Base-by-base conservation (phyloP, 2,888 invertebrate species). In the Pristionchus fissidentatus region DNA sequence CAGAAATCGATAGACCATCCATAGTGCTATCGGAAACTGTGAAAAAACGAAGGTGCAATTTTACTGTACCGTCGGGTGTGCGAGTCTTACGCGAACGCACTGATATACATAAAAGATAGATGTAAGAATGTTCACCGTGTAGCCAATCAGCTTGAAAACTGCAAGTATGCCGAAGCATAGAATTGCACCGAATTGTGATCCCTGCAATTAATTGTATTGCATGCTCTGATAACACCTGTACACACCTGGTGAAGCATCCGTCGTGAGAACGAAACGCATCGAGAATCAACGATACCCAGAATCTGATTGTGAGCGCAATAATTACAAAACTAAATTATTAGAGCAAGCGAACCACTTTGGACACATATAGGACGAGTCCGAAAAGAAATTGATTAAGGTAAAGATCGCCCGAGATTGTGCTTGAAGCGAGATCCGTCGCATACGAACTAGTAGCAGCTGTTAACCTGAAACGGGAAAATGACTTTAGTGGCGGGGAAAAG, bases 371-470 rank as follows among this genome's bases (percentile, higher is more conserved):
- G 38, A 91, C 86, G 38, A 90, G 85, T 19, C 90, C 89, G 86
- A 92, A 90, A n/a, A 92, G 87, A 41, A 91, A 87, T 85, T 92
- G 92, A 84, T 92, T 92, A 84, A 90, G 57, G 84, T 87, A 92
- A 46, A 92, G 85, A 84, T 92, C 87, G 32, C 92, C 92, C 41
- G 87, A 86, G 83, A 92, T 89, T 19, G 87, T 87, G 57, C 87
- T 89, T 32, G 90, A 91, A 82, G 90, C 90, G 62, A 92, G 84
- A 84, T 92, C 92, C 43, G 87, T 91, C 7, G 91, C 92, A 84
- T 91, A 92, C 32, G 91, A 89, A 78, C 90, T 91, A 73, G 91
- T 88, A 3, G 89, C 88, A 8, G 92, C 90, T 1, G 87, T 86
- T 84, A 89, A 90, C 83, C 83, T 82, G n/a, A n/a, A n/a, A n/a